Percentiles rank a stretch among this genome's conserved stretches.
phyloP scores from a whole-genome alignment of 2,797 vertebrate genomes.

The Myotis findleyi region DNA sequence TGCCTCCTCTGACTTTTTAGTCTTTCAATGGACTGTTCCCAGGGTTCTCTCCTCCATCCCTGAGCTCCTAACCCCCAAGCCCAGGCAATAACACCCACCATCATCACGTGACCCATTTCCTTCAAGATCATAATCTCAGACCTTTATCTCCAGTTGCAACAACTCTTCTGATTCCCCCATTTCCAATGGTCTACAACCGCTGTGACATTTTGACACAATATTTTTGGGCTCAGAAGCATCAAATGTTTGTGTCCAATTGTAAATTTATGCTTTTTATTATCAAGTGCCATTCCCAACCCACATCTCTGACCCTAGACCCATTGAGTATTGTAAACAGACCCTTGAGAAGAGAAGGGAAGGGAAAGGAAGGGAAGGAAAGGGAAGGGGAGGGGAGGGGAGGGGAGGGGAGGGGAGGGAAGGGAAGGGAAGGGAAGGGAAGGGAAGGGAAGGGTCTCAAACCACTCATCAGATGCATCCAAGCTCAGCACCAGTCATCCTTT shows the following conservation, averaged over 20 bases:
- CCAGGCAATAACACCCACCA: neutral
- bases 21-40: neutral
- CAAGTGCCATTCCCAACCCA: neutral
- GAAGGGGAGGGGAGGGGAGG: neutral
- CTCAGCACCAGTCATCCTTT: neutral
- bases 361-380: neutral
- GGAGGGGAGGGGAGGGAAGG: neutral
- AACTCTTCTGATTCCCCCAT: neutral
- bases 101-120: neutral
- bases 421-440: neutral
- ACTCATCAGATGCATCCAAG: neutral
- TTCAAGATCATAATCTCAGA: neutral
- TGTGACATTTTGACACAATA: neutral
- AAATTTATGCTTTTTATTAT: neutral
- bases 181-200: neutral
- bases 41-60: neutral
- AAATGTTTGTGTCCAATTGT: fast-evolving
- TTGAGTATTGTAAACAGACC: neutral
- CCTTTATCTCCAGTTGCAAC: neutral
- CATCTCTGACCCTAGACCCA: neutral
- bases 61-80: neutral
- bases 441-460: neutral
- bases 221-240: neutral
- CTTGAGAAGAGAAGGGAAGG: neutral
- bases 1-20: neutral